A percentile compares a stretch with the other conserved stretches of the same genome.
These are phyloP conservation scores for Loxodonta africana DNA, from an alignment of 2,113 vertebrate genomes.

Conservation along the genomic window DNA sequence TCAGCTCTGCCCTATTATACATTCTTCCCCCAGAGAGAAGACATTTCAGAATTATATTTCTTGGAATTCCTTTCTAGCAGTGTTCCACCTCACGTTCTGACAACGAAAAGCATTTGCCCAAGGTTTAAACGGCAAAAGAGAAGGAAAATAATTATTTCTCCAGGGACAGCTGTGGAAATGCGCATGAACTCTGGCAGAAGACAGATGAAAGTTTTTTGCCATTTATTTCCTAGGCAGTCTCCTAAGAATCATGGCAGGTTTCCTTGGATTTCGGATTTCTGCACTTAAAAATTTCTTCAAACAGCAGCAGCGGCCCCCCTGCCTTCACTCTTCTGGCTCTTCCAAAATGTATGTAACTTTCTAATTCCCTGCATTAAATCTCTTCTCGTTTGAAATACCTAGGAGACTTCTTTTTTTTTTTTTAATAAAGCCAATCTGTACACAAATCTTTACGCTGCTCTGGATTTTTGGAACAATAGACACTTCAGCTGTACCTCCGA, in stretches of 20 bases:
- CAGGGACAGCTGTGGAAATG: too few species aligned
- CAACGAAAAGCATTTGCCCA: neutral
- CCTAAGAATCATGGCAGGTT: neutral
- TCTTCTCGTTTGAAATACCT: neutral
- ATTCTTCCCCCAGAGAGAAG: neutral
- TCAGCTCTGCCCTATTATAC: neutral
- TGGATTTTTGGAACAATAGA: neutral
- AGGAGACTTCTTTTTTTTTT: neutral
- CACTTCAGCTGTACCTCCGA: neutral
- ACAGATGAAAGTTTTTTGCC: neutral
- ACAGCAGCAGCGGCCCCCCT: neutral
- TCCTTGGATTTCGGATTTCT: constrained; percentile 22
- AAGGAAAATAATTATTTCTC: neutral
- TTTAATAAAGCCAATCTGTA: neutral
- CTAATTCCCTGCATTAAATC: neutral
- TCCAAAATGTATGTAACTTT: neutral
- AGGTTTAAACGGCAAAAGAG: neutral
- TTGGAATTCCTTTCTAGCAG: neutral
- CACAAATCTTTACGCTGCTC: neutral
- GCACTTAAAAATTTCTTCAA: neutral
- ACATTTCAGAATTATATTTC: neutral
- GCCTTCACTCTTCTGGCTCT: neutral
- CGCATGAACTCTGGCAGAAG: neutral
- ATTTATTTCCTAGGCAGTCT: neutral
- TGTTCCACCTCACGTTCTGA: neutral